Percentiles rank a stretch among this genome's conserved stretches.
phyloP scores from a whole-genome alignment of 1,140 invertebrate genomes.

The Tyrophagus putrescentiae region DNA sequence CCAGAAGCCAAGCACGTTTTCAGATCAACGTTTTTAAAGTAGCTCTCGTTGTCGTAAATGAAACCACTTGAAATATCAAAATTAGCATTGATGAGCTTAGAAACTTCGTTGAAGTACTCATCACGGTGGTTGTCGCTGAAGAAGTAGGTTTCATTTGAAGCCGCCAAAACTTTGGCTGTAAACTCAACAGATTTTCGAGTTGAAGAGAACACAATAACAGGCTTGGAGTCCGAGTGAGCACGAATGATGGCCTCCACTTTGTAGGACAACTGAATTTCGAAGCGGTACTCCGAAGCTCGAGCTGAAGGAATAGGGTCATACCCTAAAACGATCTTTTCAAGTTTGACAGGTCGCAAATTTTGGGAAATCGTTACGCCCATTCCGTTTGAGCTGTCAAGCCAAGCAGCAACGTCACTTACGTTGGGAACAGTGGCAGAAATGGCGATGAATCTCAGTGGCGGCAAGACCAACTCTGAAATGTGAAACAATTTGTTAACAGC shows the following conservation, averaged over 20 bases:
- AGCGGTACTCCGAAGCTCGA: slow-evolving; percentile 45
- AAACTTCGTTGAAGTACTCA: background rate
- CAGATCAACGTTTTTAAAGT: slow-evolving; percentile 43
- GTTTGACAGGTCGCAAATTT: slow-evolving; percentile 50
- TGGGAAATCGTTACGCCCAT: slow-evolving; percentile 33
- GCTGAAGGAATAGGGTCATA: slow-evolving; percentile 38
- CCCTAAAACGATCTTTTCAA: slow-evolving; percentile 54
- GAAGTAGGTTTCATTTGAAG: background rate
- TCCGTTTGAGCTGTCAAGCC: slow-evolving; percentile 42
- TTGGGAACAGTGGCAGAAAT: slow-evolving; percentile 65
- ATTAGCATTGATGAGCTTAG: background rate
- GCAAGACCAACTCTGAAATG: too few species aligned
- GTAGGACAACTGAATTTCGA: slow-evolving; percentile 58
- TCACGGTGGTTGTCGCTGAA: background rate
- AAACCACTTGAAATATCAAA: slow-evolving; percentile 5
- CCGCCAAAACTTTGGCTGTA: slow-evolving; percentile 38
- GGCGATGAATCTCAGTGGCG: slow-evolving; percentile 49
- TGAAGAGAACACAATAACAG: slow-evolving; percentile 61
- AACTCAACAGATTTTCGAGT: slow-evolving; percentile 55
- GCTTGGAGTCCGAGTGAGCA: slow-evolving; percentile 53
- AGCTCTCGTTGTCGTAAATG: background rate
- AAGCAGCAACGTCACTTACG: slow-evolving; percentile 53
- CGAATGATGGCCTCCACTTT: slow-evolving; percentile 51
- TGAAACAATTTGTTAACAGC: too few species aligned
- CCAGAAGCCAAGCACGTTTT: slow-evolving; percentile 65